Conservation (phyloP, 2,888 invertebrate species). For the Neuroscelio doddi region DNA sequence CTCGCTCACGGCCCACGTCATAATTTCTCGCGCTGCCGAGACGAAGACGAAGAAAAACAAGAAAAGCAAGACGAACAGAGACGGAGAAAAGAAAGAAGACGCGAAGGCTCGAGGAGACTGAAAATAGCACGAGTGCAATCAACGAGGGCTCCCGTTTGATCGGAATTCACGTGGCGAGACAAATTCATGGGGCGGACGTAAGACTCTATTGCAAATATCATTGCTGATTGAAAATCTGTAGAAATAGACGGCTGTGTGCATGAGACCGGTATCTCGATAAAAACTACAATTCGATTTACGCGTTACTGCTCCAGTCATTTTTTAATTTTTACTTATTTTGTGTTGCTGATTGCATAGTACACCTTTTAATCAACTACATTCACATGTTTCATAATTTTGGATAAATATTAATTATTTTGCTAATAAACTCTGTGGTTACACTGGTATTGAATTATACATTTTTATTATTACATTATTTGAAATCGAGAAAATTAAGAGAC, state of each 20-base stretch:
- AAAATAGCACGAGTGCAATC: constrained; percentile 13
- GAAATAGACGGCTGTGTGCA: background rate
- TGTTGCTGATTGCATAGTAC: too few species aligned
- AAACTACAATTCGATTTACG: background rate
- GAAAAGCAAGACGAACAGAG: constrained; percentile 33
- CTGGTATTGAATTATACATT: too few species aligned
- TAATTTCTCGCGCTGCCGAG: constrained; percentile 58
- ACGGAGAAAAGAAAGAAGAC: constrained; percentile 11
- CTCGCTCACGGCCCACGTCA: constrained; percentile 55
- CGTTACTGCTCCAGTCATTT: constrained; percentile 2
- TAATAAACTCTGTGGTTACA: too few species aligned
- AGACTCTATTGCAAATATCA: background rate
- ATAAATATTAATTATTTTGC: too few species aligned
- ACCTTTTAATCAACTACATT: too few species aligned
- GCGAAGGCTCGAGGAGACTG: constrained; percentile 4
- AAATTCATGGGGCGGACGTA: constrained; percentile 10
- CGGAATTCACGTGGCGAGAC: constrained; percentile 10
- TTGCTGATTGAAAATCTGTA: constrained; percentile 5
- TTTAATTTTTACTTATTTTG: background rate
- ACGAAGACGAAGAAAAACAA: constrained; percentile 46
- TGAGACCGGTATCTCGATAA: background rate
- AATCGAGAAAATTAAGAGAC: too few species aligned
- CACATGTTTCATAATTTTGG: too few species aligned
- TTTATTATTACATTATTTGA: too few species aligned
- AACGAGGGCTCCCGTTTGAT: constrained; percentile 9